A percentile compares a stretch with the other conserved stretches of the same genome.
Conservation (phyloP, 1,140 invertebrate species). For the Pogonognathellus flavescens region DNA sequence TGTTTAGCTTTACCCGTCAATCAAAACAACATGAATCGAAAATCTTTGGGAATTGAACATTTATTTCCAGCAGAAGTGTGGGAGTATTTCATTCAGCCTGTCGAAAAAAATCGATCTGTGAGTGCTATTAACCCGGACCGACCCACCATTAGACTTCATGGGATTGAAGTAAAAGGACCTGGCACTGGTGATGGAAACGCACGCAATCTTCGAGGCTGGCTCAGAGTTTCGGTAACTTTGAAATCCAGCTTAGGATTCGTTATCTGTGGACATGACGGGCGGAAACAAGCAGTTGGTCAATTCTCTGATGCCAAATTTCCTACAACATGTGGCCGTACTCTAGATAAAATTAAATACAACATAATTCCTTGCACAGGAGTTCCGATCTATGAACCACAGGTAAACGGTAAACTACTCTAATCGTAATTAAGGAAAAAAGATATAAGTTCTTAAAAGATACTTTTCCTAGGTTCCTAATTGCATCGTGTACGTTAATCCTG, state of each 20-base stretch:
- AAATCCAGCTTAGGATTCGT: slow-evolving; percentile 4
- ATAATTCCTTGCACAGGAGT: slow-evolving; percentile 17
- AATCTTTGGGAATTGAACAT: background rate
- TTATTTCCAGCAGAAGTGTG: background rate
- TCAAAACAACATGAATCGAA: too few species aligned
- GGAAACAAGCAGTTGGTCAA: background rate
- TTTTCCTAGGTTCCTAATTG: slow-evolving; percentile 6
- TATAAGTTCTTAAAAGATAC: too few species aligned
- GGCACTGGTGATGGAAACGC: background rate
- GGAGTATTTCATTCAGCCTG: background rate
- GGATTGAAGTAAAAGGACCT: background rate
- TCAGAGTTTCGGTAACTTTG: background rate
- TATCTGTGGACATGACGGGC: slow-evolving; percentile 4
- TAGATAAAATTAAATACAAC: background rate
- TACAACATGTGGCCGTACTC: background rate
- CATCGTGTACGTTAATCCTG: background rate
- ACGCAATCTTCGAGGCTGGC: background rate
- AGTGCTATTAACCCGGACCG: background rate
- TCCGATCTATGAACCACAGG: background rate
- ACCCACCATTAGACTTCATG: background rate
- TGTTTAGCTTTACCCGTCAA: background rate
- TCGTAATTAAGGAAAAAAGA: too few species aligned
- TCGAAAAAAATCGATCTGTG: background rate
- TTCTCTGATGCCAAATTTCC: background rate
- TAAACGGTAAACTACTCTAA: background rate